Conservation (phyloP, 2,113 vertebrate genomes). For the Alexandromys fortis region DNA sequence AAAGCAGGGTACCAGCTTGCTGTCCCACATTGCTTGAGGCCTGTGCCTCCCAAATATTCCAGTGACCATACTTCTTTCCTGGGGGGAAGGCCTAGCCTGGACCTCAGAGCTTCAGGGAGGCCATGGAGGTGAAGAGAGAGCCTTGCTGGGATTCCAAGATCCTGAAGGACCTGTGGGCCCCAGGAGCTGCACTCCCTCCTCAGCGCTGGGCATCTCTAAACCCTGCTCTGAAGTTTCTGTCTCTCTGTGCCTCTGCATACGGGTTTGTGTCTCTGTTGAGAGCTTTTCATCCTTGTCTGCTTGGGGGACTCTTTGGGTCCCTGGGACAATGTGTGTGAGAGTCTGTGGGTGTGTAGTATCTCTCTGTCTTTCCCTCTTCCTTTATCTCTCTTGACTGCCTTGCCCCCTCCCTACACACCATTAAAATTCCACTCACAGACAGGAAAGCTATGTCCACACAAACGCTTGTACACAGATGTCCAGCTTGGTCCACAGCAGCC, state of each 20-base stretch:
- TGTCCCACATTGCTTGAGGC: no score
- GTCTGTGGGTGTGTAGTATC: background rate
- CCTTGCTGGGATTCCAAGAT: background rate
- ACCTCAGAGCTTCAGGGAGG: background rate
- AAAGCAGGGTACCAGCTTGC: background rate
- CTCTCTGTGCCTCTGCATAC: fast-evolving
- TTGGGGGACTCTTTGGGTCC: no score
- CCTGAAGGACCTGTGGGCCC: background rate
- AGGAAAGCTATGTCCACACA: background rate
- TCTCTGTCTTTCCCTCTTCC: background rate
- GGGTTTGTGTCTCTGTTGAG: background rate
- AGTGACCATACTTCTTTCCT: background rate
- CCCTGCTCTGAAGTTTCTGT: background rate
- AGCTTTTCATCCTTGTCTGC: background rate
- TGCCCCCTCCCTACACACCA: no score
- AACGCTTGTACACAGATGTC: background rate
- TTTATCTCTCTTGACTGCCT: background rate
- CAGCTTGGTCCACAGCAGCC: background rate
- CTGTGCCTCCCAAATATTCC: background rate
- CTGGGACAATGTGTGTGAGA: background rate
- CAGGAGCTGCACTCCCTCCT: background rate
- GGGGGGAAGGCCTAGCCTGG: background rate
- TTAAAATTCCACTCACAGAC: background rate
- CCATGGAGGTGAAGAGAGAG: background rate
- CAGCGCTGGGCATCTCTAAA: background rate